Evolutionary conservation across 1,140 invertebrate species (phyloP), one percentile per base, ranked within the genome.

Genomic region (Drosophila miranda): DNA sequence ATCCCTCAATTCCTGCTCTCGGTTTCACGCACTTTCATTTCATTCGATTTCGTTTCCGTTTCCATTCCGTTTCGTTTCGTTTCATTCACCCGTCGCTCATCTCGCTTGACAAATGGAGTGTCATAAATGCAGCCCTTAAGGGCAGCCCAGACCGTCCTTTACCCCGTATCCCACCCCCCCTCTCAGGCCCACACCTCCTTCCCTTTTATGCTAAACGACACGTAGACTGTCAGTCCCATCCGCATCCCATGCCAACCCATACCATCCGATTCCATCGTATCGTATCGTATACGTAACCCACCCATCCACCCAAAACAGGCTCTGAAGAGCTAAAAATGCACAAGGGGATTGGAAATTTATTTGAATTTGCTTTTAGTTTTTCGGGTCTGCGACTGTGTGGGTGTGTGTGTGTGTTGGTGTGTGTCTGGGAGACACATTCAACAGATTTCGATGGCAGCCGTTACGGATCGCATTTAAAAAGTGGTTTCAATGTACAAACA

Each of bases 331-430:
- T 89, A 82, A 89, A 89, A 89, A 89, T 89, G 72, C 86, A 87
- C 86, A 77, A 75, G 87, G 81, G 86, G 87, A 89, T 89, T 88
- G 78, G 67, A 73, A 89, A 89, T 89, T 79, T 87, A 89, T 89
- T 89, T 89, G 86, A 81, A 87, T 89, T 89, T 89, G 86, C 86
- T 89, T 89, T 89, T 89, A 89, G 87, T 89, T 89, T 56, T 68
- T 77, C 45, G 70, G 60, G 49, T 71, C 60, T 68, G 16, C 30
- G 43, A 46, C 41, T 46, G 42, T 42, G 23, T 43, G 42, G 26
- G 66, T 42, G 28, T 2, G 28, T 30, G 30, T 30, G 66, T 42
- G 14, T 53, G 53, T 56, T 9, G 48, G 41, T 64, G 61, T 76
- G 55, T 45, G 49, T 46, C 46, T 69, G 60, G 51, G 55, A 61